A percentile compares a stretch with the other conserved stretches of the same genome.
phyloP scores from a whole-genome alignment of 2,797 vertebrate species.

The Sphenodon punctatus region DNA sequence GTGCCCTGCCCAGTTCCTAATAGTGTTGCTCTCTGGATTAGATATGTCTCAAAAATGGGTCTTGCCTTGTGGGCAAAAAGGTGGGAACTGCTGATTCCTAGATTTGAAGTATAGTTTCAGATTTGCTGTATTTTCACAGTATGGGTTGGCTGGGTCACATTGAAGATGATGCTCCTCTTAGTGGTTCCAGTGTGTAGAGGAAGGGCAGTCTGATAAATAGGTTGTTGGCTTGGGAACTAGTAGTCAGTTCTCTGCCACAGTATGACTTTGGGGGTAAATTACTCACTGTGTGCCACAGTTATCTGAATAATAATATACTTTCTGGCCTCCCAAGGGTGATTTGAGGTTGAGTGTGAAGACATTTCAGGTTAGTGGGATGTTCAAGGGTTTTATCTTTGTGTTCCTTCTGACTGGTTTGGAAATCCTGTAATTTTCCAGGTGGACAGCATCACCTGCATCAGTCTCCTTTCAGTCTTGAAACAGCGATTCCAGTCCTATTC shows the following conservation, averaged over 20 bases:
- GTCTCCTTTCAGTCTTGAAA: no score
- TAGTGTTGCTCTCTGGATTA: no score
- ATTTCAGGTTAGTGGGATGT: background rate
- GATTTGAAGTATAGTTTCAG: background rate
- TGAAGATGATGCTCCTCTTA: background rate
- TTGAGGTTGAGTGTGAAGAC: background rate
- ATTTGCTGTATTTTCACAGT: background rate
- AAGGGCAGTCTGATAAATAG: no score
- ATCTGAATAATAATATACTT: no score
- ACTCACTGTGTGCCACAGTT: no score
- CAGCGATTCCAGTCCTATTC: background rate
- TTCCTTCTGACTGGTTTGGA: background rate
- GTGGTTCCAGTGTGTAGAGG: background rate
- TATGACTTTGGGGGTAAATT: no score
- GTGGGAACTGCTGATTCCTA: fast-evolving
- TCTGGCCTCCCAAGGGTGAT: no score
- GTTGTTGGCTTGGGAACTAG: no score
- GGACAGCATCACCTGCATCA: background rate
- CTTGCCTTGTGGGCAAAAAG: no score
- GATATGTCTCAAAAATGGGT: no score
- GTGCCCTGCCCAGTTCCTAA: no score
- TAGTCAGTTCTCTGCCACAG: no score
- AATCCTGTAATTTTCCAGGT: background rate
- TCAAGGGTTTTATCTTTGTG: background rate
- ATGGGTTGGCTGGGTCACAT: background rate